A percentile compares a stretch with the other conserved stretches of the same genome.
Evolutionary conservation across 2,888 invertebrate species (phyloP).

Genomic region (Colostygia pectinataria): DNA sequence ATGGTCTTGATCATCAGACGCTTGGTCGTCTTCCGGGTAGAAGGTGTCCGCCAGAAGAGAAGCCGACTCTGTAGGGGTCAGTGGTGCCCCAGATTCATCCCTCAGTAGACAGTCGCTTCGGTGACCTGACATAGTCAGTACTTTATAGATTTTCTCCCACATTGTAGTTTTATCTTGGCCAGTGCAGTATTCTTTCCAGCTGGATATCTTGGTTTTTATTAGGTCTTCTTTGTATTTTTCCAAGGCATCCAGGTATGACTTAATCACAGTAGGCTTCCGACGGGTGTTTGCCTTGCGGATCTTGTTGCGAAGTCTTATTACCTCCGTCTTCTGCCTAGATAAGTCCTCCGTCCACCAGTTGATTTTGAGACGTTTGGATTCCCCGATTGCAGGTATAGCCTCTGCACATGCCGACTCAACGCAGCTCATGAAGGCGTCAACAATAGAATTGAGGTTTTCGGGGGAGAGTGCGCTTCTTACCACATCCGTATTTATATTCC

Average conservation of each 20-base stretch:
- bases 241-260: neutral
- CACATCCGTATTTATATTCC: neutral
- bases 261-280: neutral
- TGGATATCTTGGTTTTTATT: neutral
- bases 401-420: neutral
- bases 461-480: neutral
- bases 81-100: neutral
- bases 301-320: neutral
- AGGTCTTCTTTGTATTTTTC: neutral
- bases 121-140: neutral
- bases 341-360: neutral
- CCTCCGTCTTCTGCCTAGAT: neutral
- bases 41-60: neutral
- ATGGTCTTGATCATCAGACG: neutral
- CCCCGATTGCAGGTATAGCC: neutral
- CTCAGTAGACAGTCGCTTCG: neutral
- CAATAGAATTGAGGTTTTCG: neutral
- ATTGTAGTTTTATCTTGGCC: neutral
- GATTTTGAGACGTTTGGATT: neutral
- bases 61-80: neutral
- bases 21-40: neutral
- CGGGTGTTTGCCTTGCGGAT: neutral
- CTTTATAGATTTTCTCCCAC: neutral
- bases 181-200: conserved; percentile 2
- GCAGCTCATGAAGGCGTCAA: neutral